phyloP scores from a whole-genome alignment of 2,113 vertebrate genomes.

The Pseudopodoces humilis region DNA sequence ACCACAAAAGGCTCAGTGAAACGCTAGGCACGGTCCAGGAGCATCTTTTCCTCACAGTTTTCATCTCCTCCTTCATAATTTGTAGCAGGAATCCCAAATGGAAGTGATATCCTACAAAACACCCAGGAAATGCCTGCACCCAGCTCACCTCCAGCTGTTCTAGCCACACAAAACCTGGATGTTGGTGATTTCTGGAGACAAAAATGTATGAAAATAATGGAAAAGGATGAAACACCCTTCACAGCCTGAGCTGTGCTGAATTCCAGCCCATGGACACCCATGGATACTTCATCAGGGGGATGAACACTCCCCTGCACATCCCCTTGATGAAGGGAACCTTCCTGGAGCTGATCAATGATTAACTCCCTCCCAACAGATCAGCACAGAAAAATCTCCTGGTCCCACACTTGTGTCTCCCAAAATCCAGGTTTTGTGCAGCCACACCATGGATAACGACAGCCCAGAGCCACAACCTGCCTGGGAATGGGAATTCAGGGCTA shows the following conservation, averaged over 20 bases:
- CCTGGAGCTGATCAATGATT: background rate
- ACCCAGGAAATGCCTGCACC: background rate
- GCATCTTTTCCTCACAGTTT: background rate
- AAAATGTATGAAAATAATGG: background rate
- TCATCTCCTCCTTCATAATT: background rate
- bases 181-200: background rate
- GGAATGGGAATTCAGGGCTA: background rate
- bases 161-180: background rate
- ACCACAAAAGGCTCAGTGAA: background rate
- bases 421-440: background rate
- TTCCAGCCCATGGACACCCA: rapidly evolving
- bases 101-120: rapidly evolving
- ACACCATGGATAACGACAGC: background rate
- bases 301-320: background rate
- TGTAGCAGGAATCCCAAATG: background rate
- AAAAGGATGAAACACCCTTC: rapidly evolving
- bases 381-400: background rate
- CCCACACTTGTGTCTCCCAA: background rate
- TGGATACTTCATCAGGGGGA: background rate
- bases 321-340: background rate
- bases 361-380: background rate
- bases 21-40: rapidly evolving
- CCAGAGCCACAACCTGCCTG: background rate
- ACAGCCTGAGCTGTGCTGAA: background rate
- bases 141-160: background rate